Base-by-base conservation (phyloP, 2,888 invertebrate genomes). In the Dicycla oo region DNA sequence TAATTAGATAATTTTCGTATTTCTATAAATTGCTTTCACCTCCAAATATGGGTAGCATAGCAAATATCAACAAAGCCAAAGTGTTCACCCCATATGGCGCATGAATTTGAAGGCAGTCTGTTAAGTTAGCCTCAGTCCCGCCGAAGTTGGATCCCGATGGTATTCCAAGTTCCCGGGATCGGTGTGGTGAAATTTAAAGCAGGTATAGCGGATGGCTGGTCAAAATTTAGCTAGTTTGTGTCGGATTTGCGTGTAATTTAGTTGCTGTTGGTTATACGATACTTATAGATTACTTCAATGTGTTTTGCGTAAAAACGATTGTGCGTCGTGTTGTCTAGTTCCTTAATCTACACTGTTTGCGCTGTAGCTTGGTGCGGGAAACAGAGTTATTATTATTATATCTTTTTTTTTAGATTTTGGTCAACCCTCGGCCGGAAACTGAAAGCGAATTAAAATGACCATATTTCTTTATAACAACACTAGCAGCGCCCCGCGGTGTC, bases 21-120 rank as follows among this genome's bases (percentile, higher is more conserved):
- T 49, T 62, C 6, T 49, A 62, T 18, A 34, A 3, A 34, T 15
- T 7, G 53, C 8, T 23, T 45, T 40, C n/a, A 10, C 15, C 26
- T 47, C 40, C 51, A 67, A 67, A 23, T 60, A 69, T 18, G 38
- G 47, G 1, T 40, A 40, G 26, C n/a, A 61, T 30, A 49, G 51
- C 23, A 61, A 76, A 53, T 63, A 73, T 49, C 30, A 73, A 64
- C 47, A 57, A 56, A 34, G 53, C 6, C 66, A 11, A 73, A 73
- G 62, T 80, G 76, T 56, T 77, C 47, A 66, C 58, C 73, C 73
- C 73, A 56, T 51, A 73, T 67, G 80, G 80, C 69, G 80, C 80
- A 70, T 80, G 80, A 80, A 80, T 80, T 80, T 77, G 69, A 73
- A 77, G 80, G 73, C 38, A 77, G 77, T 70, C 80, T 61, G 80